Conservation (phyloP, 1,140 invertebrate genomes). For the Cherax quadricarinatus region DNA sequence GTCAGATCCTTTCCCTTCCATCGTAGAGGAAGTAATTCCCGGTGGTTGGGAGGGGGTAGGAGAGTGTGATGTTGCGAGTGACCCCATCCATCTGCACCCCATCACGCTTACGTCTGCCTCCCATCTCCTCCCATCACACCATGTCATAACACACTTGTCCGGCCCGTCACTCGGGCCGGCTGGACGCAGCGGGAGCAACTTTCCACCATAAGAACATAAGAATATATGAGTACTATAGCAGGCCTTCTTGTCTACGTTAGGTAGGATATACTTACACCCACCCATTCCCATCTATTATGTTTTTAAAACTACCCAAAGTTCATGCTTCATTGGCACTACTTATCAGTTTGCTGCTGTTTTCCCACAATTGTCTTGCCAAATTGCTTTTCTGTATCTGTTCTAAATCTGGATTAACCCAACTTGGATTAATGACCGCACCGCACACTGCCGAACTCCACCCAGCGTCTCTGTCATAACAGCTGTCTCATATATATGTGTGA, state of each 20-base stretch:
- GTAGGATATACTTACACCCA: background rate
- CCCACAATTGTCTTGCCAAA: no score
- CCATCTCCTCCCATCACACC: conserved; percentile 15
- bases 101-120: conserved; percentile 33
- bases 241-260: no score
- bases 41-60: conserved; percentile 29
- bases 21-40: conserved; percentile 21
- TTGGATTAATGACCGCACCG: no score
- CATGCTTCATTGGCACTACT: background rate
- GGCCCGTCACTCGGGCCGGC: conserved; percentile 16
- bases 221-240: background rate
- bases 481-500: no score
- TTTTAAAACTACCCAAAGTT: no score
- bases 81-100: conserved; percentile 39
- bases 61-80: background rate
- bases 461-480: no score
- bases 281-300: background rate
- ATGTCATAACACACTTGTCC: conserved; percentile 37
- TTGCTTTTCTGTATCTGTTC: no score
- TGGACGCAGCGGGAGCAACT: conserved; percentile 14
- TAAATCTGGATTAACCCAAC: no score
- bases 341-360: no score
- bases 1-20: background rate
- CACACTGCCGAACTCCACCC: no score
- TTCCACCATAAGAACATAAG: background rate